Evolutionary conservation across 2,888 invertebrate genomes (phyloP), one percentile per base, ranked within the genome.

Genomic region (Leucozona laternaria): DNA sequence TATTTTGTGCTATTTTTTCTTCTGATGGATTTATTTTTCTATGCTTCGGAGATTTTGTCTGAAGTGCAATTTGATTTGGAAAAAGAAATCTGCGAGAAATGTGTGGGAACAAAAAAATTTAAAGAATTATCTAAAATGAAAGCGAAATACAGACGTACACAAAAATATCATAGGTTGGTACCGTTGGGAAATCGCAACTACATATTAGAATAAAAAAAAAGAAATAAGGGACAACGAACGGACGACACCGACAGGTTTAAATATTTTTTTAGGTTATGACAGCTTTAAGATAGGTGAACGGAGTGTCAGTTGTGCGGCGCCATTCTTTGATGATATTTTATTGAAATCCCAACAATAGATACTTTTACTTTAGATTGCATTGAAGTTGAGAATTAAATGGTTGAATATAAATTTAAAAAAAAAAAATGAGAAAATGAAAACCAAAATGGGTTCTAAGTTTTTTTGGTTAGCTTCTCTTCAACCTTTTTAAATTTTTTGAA

Each of bases 61-160:
- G 72, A 78, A 82, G 71, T 72, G 50, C 66, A 73, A 60, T 80
- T 75, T 53, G 60, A 78, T 60, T 78, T 76, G 62, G 13, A 37
- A 75, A 57, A 37, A 66, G 53, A 72, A 78, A 72, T 58, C 57
- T 71, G 57, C 72, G 15, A 40, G 43, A 43, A 55, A 57, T 55
- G n/a, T 22, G 68, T 13, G 50, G 45, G 34, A 40, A 62, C 6
- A 43, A 43, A 62, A 62, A 34, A 53, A 11, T 55, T 55, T 10
- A 43, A 68, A 48, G 28, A 58, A 50, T 20, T 11, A 75, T 40
- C 43, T 25, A 34, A 80, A 81, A 80, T 68, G 75, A 80, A 79
- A 62, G 78, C 60, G 53, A 60, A 66, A 64, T 17, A 64, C 43
- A 45, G 31, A 40, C 22, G 60, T 40, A 8, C 0, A 58, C 13